Evolutionary conservation across 2,113 vertebrate species (phyloP).

Genomic region (Oreochromis tanganicae): DNA sequence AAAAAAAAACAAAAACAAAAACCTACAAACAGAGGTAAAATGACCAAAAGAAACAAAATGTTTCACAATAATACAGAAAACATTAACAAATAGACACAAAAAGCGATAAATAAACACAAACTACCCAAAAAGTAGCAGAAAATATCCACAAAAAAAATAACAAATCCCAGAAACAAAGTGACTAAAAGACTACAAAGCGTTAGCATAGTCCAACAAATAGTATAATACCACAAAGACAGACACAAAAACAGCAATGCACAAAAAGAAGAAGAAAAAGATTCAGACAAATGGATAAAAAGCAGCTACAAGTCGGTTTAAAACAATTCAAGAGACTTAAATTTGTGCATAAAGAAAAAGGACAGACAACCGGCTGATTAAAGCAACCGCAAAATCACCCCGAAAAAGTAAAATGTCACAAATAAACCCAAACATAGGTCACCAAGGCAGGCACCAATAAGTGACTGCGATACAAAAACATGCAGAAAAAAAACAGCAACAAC

Average conservation of each 20-base stretch:
- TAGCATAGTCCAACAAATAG: neutral
- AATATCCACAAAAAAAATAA: neutral
- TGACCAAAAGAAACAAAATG: neutral
- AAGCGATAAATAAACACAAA: neutral
- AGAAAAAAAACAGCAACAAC: rapidly evolving
- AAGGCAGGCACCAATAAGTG: rapidly evolving
- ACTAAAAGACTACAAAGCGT: neutral
- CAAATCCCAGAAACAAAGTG: neutral
- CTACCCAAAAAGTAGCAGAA: neutral
- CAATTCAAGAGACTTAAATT: rapidly evolving
- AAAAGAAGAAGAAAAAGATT: neutral
- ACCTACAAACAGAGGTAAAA: neutral
- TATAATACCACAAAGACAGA: neutral
- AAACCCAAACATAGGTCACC: neutral
- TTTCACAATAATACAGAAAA: neutral
- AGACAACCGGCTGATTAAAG: neutral
- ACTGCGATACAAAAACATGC: rapidly evolving
- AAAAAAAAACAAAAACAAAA: neutral
- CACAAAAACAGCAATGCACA: neutral
- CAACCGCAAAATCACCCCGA: neutral
- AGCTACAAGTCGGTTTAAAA: rapidly evolving
- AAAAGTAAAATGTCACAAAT: neutral
- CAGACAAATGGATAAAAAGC: neutral
- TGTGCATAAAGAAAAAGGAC: neutral
- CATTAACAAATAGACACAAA: neutral